Conservation (phyloP, 2,888 invertebrate genomes). For the Perizoma flavofasciatum region DNA sequence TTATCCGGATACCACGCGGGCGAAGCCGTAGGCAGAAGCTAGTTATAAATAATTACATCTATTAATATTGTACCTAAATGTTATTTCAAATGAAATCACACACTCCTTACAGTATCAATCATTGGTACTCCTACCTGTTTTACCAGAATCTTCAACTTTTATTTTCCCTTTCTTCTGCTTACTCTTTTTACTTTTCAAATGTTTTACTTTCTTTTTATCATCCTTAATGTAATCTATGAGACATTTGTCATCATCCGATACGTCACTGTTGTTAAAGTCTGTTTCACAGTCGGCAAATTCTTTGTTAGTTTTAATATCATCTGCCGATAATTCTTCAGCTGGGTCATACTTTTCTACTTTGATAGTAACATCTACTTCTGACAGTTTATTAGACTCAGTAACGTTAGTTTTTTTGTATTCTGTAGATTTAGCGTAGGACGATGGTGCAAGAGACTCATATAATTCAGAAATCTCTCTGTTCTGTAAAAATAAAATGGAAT, state of each 20-base stretch:
- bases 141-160: slow-evolving; percentile 7
- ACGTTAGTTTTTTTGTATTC: slow-evolving; percentile 1
- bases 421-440: background rate
- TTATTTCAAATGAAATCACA: too few relatives aligned
- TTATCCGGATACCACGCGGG: too few relatives aligned
- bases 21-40: too few relatives aligned
- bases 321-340: background rate
- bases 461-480: slow-evolving; percentile 20
- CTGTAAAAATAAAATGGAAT: slow-evolving; percentile 6
- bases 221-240: slow-evolving; percentile 10
- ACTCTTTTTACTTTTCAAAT: background rate
- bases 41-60: too few relatives aligned
- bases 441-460: slow-evolving; percentile 15
- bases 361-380: slow-evolving; percentile 3
- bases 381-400: background rate
- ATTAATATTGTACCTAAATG: too few relatives aligned
- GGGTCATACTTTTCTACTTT: slow-evolving; percentile 15
- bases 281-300: background rate
- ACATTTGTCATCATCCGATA: slow-evolving; percentile 18
- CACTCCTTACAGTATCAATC: background rate
- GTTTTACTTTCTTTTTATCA: slow-evolving; percentile 3
- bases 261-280: background rate
- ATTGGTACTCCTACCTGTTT: slow-evolving; percentile 2
- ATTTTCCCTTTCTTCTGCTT: slow-evolving; percentile 9
- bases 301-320: background rate